phyloP scores from a whole-genome alignment of 2,888 invertebrate species.

The Scotopteryx bipunctaria region DNA sequence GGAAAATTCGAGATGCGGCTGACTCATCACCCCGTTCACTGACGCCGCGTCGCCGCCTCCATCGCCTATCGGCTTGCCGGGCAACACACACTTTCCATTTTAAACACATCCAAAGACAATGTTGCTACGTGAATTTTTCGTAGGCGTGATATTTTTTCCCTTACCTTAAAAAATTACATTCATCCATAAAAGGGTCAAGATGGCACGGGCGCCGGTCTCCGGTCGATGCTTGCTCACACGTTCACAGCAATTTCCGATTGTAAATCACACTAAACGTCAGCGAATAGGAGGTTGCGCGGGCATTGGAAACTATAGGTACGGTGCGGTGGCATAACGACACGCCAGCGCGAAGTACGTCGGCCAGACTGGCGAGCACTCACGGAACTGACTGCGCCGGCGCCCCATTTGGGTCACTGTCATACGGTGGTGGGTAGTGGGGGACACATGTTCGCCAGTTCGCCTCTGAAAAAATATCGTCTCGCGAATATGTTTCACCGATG shows the following conservation, averaged over 20 bases:
- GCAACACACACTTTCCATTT: constrained; percentile 50
- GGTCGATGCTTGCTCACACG: constrained; percentile 65
- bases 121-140: constrained; percentile 39
- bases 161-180: constrained; percentile 62
- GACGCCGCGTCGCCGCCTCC: constrained; percentile 43
- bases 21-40: constrained; percentile 68
- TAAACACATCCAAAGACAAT: constrained; percentile 41
- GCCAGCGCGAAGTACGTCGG: constrained; percentile 44
- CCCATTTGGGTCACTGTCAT: constrained; percentile 83
- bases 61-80: constrained; percentile 39
- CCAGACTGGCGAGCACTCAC: constrained; percentile 67
- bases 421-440: constrained; percentile 77
- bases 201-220: constrained; percentile 48
- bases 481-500: constrained; percentile 75
- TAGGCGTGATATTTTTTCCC: constrained; percentile 47
- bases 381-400: constrained; percentile 80
- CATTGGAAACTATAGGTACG: constrained; percentile 25
- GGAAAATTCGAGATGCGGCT: constrained; percentile 79
- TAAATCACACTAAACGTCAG: constrained; percentile 69
- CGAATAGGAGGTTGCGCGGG: constrained; percentile 49
- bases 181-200: constrained; percentile 52
- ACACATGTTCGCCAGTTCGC: constrained; percentile 68
- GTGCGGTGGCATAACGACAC: constrained; percentile 23
- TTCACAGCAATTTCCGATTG: constrained; percentile 73
- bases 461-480: constrained; percentile 79